A percentile compares a stretch with the other conserved stretches of the same genome.
Conservation (phyloP, 2,888 invertebrate species). For the Calameuta filiformis region DNA sequence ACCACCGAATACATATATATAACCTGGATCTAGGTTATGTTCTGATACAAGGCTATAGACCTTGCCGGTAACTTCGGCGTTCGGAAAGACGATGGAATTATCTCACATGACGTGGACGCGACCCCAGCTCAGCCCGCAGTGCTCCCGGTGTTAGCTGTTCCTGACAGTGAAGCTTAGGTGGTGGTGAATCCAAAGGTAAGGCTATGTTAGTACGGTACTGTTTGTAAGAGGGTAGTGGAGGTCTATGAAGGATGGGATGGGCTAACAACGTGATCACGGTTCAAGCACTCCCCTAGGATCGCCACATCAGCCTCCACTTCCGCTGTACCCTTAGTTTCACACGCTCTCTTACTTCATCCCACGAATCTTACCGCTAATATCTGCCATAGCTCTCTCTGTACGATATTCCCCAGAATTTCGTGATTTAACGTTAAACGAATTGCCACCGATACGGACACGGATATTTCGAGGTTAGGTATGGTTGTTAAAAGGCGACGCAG, state of each 20-base stretch:
- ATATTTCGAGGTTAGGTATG: not conserved
- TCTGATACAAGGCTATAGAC: not conserved
- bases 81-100: not conserved
- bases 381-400: not conserved
- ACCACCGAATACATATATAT: not conserved
- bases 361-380: not conserved
- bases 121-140: not conserved
- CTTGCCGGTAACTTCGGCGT: not conserved
- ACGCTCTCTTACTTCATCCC: not conserved
- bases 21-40: not conserved
- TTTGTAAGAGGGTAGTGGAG: not conserved
- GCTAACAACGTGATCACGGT: conserved; percentile 55
- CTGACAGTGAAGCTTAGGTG: not conserved
- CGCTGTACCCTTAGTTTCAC: not conserved
- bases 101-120: not conserved
- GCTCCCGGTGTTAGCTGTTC: not conserved
- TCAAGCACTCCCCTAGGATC: conserved; percentile 54
- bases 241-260: conserved; percentile 26
- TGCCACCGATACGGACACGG: not conserved
- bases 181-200: not conserved
- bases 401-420: not conserved
- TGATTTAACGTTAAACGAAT: not conserved
- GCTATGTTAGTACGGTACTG: not conserved
- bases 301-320: conserved; percentile 37
- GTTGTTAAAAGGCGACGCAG: not conserved